Evolutionary conservation across 30 jellyfish, hydroid and myxozoan genomes (phyloP), one percentile per base, ranked within the genome.

Genomic region (Rhopilema esculentum): DNA sequence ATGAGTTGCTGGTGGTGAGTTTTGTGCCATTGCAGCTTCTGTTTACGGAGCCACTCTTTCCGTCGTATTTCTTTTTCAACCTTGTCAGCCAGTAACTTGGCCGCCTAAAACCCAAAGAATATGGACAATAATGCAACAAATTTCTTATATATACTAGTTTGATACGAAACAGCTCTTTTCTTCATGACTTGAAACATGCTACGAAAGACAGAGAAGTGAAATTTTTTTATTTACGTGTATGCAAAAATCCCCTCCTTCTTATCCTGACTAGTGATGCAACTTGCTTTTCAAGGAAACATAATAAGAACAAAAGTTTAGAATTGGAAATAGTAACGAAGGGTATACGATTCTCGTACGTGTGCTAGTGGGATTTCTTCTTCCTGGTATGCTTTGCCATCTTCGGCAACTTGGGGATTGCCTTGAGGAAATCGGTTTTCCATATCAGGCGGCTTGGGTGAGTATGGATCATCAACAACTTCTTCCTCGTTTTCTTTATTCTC

Each of bases 381-480:
- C 29, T 85, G 94, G 63, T 73, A 32, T 30, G 94, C 94, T 67
- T 85, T 85, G 30, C 68, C 88, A 32, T 85, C 94, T 28, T 74
- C 68, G 6, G 8, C 88, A 0, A 87, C 83, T 32, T 30, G 84
- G 26, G 87, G 76, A n/a, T 73, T 81, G 30, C 40, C 70, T 49
- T 30, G 88, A 9, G 94, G 94, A 62, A 61, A 85, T 27, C 88
- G 78, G 27, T 85, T 85, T 77, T 85, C 94, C 94, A 85, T 85
- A 30, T 85, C 94, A 0, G 94, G 94, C 20, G 94, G 94, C 32
- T 75, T n/a, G n/a, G 94, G 94, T 29, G 77, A 72, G 30, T 64
- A 65, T 0, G 77, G 78, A 32, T 77, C 95, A 17, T 87, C 86
- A 22, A 74, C 89, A 26, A 27, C 50, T 16, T 73, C 86, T 20